Conservation (phyloP, 2,797 vertebrate species). For the Oophaga sylvatica region DNA sequence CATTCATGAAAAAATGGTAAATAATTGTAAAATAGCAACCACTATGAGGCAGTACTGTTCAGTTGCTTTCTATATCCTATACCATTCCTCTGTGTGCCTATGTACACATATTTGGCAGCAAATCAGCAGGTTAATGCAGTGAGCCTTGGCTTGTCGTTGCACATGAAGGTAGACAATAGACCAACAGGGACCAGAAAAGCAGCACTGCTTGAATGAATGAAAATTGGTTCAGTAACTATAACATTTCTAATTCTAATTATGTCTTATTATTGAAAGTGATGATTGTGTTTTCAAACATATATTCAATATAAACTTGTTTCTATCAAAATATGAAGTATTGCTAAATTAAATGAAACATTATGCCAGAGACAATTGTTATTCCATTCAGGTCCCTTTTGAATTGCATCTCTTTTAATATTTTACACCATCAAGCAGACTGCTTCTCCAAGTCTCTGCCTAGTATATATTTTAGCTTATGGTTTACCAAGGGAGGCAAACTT, state of each 20-base stretch:
- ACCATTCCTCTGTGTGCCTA: too few species aligned
- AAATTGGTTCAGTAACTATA: too few species aligned
- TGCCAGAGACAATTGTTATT: conserved; percentile 49
- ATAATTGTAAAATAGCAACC: too few species aligned
- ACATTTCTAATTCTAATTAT: neutral
- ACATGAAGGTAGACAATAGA: too few species aligned
- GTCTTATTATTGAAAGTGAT: neutral
- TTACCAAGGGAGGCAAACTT: conserved; percentile 17
- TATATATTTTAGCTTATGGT: conserved; percentile 35
- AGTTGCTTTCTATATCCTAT: too few species aligned
- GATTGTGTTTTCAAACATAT: neutral
- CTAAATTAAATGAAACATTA: neutral
- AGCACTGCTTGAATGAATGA: too few species aligned
- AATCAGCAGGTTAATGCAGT: too few species aligned
- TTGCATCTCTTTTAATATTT: conserved; percentile 58
- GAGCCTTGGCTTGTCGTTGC: too few species aligned
- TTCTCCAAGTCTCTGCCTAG: conserved; percentile 27
- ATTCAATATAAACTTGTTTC: neutral
- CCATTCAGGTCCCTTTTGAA: conserved; percentile 41
- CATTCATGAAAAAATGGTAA: too few species aligned
- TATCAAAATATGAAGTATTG: neutral
- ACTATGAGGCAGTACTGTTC: too few species aligned
- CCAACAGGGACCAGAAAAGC: too few species aligned
- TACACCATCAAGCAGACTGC: conserved; percentile 31
- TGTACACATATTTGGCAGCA: too few species aligned